Evolutionary conservation across 2,797 vertebrate species (phyloP), one percentile per base, ranked within the genome.

Genomic region (Ctenopoma multispine): DNA sequence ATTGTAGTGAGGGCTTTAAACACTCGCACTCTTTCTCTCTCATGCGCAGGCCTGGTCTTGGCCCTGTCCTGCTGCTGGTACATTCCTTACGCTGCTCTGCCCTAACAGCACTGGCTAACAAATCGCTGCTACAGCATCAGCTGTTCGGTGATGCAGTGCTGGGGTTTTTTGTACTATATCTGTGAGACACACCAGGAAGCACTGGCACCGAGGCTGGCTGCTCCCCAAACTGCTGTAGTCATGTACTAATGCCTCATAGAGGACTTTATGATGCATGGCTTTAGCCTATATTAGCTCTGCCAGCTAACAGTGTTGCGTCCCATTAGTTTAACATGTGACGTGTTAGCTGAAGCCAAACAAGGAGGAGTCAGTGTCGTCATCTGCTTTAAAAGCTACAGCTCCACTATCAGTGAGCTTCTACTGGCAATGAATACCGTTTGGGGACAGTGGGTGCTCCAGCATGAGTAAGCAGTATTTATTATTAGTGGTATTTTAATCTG

Each of bases 1-100:
- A 72, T 63, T 87, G 80, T 80, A 67, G 81, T 69, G 59, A 59
- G 69, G 53, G 65, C 71, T 83, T 83, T 60, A 53, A 66, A 64
- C 47, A 44, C 57, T 31, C 59, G 31, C 31, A 34, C 31, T 34
- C 31, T 10, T 7, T 43, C 72, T n/a, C 21, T 53, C 66, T 57
- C 21, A 23, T 54, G 47, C 54, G 40, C 59, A 64, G 79, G 68
- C 74, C 80, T 62, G 55, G 75, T 75, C 38, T 46, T 77, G 50
- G 63, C 71, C 29, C 58, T 59, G 57, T 70, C 66, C 69, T 72
- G 54, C 64, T 70, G 49, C 59, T 47, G 20, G 14, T 64, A 58
- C 50, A 77, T 65, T 83, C 80, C 71, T 82, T 48, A 43, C 50
- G 24, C 56, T 23, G 50, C 15, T 46, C 43, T 76, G 67, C 61